Percentiles rank a stretch among this genome's conserved stretches.
phyloP scores from a whole-genome alignment of 2,113 vertebrate species.

The Oenanthe oenanthe region DNA sequence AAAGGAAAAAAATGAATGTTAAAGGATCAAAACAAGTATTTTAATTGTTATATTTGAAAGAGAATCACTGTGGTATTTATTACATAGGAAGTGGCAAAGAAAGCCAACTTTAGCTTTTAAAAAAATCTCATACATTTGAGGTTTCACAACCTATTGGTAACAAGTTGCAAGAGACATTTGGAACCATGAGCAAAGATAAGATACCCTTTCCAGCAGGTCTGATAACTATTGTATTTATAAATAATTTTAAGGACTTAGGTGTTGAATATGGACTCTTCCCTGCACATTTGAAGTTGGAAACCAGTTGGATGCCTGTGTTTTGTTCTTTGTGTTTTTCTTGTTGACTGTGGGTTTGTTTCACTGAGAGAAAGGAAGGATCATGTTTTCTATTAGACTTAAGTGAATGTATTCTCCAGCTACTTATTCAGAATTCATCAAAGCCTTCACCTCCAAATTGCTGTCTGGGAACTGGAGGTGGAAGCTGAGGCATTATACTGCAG shows the following conservation, averaged over 20 bases:
- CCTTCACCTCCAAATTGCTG: not conserved
- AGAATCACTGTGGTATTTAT: not conserved
- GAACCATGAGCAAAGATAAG: not conserved
- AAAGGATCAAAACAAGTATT: not conserved
- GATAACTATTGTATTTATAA: not conserved
- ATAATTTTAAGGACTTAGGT: not conserved
- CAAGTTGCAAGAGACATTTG: not conserved
- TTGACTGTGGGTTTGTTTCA: not conserved
- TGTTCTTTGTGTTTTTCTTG: not conserved
- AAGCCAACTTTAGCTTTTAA: not conserved
- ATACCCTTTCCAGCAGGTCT: not conserved
- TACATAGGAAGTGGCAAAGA: not conserved
- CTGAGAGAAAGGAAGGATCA: not conserved
- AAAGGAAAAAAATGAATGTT: not conserved
- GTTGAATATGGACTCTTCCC: not conserved
- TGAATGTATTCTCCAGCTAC: not conserved
- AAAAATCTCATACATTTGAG: not conserved
- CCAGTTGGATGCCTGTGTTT: fast-evolving
- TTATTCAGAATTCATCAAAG: not conserved
- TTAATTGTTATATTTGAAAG: not conserved
- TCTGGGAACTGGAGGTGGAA: not conserved
- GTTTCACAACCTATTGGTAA: not conserved
- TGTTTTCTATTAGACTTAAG: not conserved
- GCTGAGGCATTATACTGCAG: not conserved
- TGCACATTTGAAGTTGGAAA: not conserved